Evolutionary conservation across 2,113 vertebrate genomes (phyloP).

Genomic region (Cyanoderma ruficeps): DNA sequence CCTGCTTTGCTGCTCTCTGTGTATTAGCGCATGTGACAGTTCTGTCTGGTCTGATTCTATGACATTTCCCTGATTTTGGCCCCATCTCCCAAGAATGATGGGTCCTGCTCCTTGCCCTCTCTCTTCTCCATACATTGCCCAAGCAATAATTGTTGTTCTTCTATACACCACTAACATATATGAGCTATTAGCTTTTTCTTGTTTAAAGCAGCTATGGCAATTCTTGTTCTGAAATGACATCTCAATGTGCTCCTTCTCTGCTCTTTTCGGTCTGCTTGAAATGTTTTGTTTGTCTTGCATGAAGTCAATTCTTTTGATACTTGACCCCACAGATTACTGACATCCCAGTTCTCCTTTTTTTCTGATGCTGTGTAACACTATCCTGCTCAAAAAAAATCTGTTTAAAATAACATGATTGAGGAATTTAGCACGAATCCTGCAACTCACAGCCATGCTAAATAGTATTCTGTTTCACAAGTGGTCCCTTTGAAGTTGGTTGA

Average conservation of each 20-base stretch:
- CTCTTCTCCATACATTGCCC: neutral
- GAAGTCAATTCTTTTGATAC: conserved; percentile 29
- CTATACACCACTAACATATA: neutral
- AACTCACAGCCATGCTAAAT: neutral
- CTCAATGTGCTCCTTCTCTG: neutral
- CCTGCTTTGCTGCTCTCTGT: neutral
- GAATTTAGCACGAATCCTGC: neutral
- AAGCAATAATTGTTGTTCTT: neutral
- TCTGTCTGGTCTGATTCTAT: neutral
- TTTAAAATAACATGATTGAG: neutral
- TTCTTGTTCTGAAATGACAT: neutral
- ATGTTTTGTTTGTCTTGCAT: neutral
- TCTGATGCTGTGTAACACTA: conserved; percentile 24
- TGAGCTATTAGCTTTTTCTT: neutral
- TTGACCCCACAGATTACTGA: neutral
- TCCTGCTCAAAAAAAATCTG: neutral
- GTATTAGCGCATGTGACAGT: neutral
- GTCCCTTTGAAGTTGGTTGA: conserved; percentile 27
- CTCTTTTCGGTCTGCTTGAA: neutral
- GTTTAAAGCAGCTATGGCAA: neutral
- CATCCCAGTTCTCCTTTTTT: neutral
- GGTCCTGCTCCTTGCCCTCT: neutral
- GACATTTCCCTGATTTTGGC: neutral
- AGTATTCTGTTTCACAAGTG: conserved; percentile 56
- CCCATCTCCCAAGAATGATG: neutral